Conservation (phyloP, 1,140 invertebrate genomes). For the Cydia pomonella region DNA sequence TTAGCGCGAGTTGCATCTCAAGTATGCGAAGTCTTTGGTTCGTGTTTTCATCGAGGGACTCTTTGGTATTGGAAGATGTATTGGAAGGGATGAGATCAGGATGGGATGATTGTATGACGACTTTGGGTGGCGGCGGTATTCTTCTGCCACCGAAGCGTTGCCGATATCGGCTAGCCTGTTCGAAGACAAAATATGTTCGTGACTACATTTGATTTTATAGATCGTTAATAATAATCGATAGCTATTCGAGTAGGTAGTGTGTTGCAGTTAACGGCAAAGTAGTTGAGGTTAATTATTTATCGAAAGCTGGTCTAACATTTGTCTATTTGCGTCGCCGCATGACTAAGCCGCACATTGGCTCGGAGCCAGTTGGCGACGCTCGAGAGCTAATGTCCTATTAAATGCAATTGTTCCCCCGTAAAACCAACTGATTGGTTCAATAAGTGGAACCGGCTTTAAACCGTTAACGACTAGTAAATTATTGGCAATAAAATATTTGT, state of each 20-base stretch:
- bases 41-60: constrained; percentile 55
- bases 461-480: constrained; percentile 40
- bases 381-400: constrained; percentile 51
- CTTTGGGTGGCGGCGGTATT: constrained; percentile 58
- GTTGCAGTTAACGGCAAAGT: constrained; percentile 20
- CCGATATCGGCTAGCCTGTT: constrained; percentile 78
- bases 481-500: constrained; percentile 25
- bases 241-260: background rate
- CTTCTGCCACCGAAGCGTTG: constrained; percentile 68
- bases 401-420: constrained; percentile 49
- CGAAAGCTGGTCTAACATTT: constrained; percentile 30
- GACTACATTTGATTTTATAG: constrained; percentile 17
- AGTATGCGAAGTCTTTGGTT: constrained; percentile 59
- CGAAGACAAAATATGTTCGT: constrained; percentile 51
- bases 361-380: constrained; percentile 43
- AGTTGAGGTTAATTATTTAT: constrained; percentile 19
- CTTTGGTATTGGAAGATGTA: constrained; percentile 42
- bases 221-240: background rate
- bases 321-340: constrained; percentile 44
- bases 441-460: constrained; percentile 38
- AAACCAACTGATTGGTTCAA: constrained; percentile 46
- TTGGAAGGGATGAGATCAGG: constrained; percentile 56
- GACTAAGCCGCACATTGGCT: constrained; percentile 50
- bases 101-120: constrained; percentile 47
- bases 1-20: constrained; percentile 71